Evolutionary conservation across 1,140 invertebrate species (phyloP).

Genomic region (Drosophila erecta): DNA sequence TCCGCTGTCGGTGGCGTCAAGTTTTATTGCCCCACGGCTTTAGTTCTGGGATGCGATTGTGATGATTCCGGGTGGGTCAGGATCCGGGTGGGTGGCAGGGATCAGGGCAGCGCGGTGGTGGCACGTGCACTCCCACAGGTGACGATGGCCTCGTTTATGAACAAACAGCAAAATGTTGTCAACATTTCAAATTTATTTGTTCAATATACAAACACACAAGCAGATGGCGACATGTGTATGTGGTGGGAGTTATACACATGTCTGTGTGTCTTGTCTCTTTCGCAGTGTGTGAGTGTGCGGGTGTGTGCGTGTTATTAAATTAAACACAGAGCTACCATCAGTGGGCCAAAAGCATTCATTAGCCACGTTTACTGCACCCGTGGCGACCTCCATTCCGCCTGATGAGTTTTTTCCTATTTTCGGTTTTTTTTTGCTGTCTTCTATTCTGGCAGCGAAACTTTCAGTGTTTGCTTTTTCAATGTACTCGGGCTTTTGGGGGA

Average conservation of each 20-base stretch:
- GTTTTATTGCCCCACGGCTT: conserved; percentile 63
- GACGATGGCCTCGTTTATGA: conserved; percentile 82
- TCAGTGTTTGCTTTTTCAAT: conserved; percentile 54
- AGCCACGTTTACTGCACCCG: conserved; percentile 83
- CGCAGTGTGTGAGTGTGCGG: conserved; percentile 35
- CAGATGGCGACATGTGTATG: conserved; percentile 54
- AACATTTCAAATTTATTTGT: conserved; percentile 84
- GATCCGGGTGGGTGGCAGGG: conserved; percentile 21
- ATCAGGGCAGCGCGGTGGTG: conserved; percentile 6
- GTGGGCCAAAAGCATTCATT: conserved; percentile 81
- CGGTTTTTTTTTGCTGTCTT: conserved; percentile 16
- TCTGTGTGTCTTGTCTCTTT: conserved; percentile 48
- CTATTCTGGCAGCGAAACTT: conserved; percentile 62
- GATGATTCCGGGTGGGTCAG: conserved; percentile 7
- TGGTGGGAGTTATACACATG: conserved; percentile 43
- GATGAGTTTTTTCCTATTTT: conserved; percentile 70
- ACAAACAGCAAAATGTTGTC: conserved; percentile 83
- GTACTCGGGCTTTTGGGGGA: conserved; percentile 11
- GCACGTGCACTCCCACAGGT: conserved; percentile 76
- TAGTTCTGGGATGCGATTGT: conserved; percentile 19
- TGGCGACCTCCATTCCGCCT: conserved; percentile 79
- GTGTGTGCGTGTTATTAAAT: conserved; percentile 82
- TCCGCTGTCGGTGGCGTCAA: conserved; percentile 49
- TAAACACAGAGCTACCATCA: conserved; percentile 82
- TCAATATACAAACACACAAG: conserved; percentile 66